A percentile compares a stretch with the other conserved stretches of the same genome.
These are phyloP conservation scores for Acrobasis suavella DNA, from an alignment of 2,888 invertebrate species.

Conservation along the genomic window DNA sequence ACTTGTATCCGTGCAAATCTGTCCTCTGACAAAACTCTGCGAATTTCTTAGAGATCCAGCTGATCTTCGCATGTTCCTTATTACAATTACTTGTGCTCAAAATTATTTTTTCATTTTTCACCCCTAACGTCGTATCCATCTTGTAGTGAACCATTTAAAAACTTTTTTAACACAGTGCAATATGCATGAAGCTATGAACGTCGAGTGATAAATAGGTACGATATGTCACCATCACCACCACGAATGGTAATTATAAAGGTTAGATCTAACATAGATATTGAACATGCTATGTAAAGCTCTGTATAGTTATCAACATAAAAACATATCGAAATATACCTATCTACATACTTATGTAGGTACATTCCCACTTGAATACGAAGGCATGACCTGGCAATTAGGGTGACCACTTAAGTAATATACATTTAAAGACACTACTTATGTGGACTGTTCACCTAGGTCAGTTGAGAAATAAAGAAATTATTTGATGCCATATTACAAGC, in stretches of 20 bases:
- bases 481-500: no score
- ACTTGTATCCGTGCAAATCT: slow-evolving; percentile 87
- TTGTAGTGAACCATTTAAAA: slow-evolving; percentile 32
- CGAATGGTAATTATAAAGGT: slow-evolving; percentile 52
- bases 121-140: slow-evolving; percentile 30
- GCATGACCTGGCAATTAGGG: no score
- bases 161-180: background rate
- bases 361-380: no score
- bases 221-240: slow-evolving; percentile 45
- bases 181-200: slow-evolving; percentile 28
- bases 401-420: no score
- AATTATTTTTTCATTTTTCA: slow-evolving; percentile 27
- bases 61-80: slow-evolving; percentile 38
- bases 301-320: slow-evolving; percentile 13
- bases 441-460: no score
- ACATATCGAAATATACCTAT: background rate
- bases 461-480: no score
- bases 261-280: slow-evolving; percentile 51
- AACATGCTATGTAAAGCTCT: slow-evolving; percentile 3
- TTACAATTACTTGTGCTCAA: slow-evolving; percentile 14
- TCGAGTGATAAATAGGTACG: slow-evolving; percentile 39
- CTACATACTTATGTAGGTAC: background rate
- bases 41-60: slow-evolving; percentile 49
- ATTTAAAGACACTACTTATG: no score
- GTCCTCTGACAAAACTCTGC: slow-evolving; percentile 86